phyloP scores from a whole-genome alignment of 2,888 invertebrate species.

The Mechanitis mazaeus region DNA sequence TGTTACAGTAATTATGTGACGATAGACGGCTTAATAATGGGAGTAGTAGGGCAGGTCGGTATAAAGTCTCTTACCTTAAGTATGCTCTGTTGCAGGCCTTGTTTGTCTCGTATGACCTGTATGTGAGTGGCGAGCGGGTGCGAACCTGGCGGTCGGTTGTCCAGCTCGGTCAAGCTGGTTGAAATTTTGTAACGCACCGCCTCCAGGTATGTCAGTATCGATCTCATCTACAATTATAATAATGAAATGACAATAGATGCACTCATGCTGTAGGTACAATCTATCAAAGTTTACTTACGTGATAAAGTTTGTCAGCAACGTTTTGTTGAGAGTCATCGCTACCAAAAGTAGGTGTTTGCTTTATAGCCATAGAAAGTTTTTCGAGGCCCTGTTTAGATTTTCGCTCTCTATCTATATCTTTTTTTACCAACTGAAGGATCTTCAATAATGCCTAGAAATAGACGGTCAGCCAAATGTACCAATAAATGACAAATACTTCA shows the following conservation, averaged over 20 bases:
- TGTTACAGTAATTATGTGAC: no score
- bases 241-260: not conserved
- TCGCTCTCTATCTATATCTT: conserved; percentile 92
- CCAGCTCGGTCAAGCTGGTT: conserved; percentile 87
- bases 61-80: conserved; percentile 78
- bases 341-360: conserved; percentile 90
- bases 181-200: conserved; percentile 93
- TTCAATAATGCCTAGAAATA: conserved; percentile 84
- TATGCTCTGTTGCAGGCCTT: conserved; percentile 90
- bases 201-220: conserved; percentile 94
- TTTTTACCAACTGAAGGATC: conserved; percentile 88
- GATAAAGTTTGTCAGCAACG: conserved; percentile 93
- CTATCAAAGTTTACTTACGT: conserved; percentile 76
- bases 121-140: conserved; percentile 92
- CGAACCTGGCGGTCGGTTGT: conserved; percentile 84
- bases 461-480: not conserved
- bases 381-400: conserved; percentile 93
- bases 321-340: conserved; percentile 93
- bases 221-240: conserved; percentile 83
- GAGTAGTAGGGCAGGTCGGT: not conserved
- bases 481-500: not conserved
- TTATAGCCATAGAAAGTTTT: conserved; percentile 91
- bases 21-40: no score
- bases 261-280: no score
- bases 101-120: conserved; percentile 91